Evolutionary conservation across 2,797 vertebrate genomes (phyloP).

Genomic region (Anabacerthia variegaticeps): DNA sequence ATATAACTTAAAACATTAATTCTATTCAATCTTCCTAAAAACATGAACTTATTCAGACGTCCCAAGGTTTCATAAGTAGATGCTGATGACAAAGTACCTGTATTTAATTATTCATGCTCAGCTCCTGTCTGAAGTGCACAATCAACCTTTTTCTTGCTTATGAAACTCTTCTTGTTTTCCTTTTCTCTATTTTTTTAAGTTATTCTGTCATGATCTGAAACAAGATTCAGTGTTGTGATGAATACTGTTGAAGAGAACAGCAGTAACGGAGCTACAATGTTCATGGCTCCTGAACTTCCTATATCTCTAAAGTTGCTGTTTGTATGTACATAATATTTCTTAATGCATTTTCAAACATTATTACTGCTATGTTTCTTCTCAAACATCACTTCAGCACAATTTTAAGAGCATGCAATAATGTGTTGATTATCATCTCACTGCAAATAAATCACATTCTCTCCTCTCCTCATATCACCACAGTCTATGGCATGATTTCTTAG

Average conservation of each 20-base stretch:
- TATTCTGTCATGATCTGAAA: not conserved
- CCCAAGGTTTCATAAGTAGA: constrained; percentile 2
- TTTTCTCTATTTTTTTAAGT: not conserved
- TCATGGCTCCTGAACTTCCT: not conserved
- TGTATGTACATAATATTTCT: not conserved
- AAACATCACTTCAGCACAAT: not conserved
- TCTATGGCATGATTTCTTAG: not conserved
- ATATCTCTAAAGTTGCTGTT: not conserved
- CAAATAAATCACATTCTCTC: not conserved
- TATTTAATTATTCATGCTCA: constrained; percentile 32
- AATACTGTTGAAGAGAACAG: not conserved
- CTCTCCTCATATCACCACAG: not conserved
- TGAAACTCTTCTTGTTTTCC: not conserved
- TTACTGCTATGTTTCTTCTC: not conserved
- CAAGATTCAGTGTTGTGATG: not conserved
- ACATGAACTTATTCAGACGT: not conserved
- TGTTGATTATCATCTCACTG: not conserved
- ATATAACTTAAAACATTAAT: not conserved
- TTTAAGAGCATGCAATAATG: not conserved
- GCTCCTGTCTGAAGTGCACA: not conserved
- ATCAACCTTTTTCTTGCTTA: not conserved
- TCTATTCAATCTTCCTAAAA: not conserved
- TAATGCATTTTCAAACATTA: not conserved
- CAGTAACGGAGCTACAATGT: not conserved
- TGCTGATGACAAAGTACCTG: not conserved